Percentiles rank a stretch among this genome's conserved stretches.
Evolutionary conservation across 2,113 vertebrate genomes (phyloP).

Genomic region (Ciconia maguari): DNA sequence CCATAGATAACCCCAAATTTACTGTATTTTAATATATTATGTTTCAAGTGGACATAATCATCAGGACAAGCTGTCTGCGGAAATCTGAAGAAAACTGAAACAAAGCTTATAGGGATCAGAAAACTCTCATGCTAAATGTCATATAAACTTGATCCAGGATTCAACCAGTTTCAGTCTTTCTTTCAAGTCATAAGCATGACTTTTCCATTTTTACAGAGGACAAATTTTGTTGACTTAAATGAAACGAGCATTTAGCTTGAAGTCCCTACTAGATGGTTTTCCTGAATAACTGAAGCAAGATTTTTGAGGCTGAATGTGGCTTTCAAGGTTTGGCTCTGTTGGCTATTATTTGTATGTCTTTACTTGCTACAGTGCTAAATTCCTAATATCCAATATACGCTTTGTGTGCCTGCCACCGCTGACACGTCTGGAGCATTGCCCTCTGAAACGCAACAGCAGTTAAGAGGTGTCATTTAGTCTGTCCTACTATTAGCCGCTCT

Average conservation of each 20-base stretch:
- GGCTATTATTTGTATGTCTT: not conserved
- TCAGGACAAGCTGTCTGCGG: not conserved
- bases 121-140: not conserved
- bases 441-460: not conserved
- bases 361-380: not conserved
- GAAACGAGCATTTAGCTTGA: not conserved
- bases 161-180: not conserved
- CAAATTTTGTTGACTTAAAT: not conserved
- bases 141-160: not conserved
- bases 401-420: not conserved
- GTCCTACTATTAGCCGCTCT: not conserved
- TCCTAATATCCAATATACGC: not conserved
- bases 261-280: not conserved
- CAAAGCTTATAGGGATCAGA: not conserved
- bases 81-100: not conserved
- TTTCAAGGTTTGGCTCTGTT: not conserved
- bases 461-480: not conserved
- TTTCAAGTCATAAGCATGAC: not conserved
- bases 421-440: rapidly evolving
- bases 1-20: not conserved
- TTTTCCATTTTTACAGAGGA: not conserved
- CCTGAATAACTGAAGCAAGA: not conserved
- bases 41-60: not conserved
- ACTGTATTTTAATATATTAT: not conserved
- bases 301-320: not conserved